Conservation (phyloP, 2,113 vertebrate genomes). For the Fregetta grallaria region DNA sequence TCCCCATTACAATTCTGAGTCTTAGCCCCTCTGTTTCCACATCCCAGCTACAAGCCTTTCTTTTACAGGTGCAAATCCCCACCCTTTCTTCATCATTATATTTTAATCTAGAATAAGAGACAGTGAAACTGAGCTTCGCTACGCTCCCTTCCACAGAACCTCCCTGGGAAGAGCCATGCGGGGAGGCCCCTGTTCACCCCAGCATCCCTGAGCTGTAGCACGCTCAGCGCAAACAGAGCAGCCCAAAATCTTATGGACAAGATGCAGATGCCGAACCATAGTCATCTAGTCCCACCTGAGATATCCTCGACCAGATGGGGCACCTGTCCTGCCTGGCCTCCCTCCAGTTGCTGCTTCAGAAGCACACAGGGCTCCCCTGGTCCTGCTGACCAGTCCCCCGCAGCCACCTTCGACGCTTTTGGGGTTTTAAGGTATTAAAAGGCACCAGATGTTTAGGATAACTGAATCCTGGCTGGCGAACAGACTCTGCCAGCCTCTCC, state of each 20-base stretch:
- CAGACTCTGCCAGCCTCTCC: not conserved
- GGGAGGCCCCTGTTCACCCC: not conserved
- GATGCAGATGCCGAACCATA: not conserved
- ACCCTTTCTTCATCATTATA: not conserved
- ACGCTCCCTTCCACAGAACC: not conserved
- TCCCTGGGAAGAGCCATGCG: not conserved
- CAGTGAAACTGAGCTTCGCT: not conserved
- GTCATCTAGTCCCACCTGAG: not conserved
- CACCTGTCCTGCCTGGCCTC: not conserved
- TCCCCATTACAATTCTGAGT: not conserved
- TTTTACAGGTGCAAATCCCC: not conserved
- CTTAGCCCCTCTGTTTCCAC: not conserved
- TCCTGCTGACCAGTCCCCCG: too few species aligned
- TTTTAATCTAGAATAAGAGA: not conserved
- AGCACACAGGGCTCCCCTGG: rapidly evolving
- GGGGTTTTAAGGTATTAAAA: not conserved
- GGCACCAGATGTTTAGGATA: not conserved
- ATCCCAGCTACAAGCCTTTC: not conserved
- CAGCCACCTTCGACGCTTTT: rapidly evolving
- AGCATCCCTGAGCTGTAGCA: not conserved
- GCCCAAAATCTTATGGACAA: not conserved
- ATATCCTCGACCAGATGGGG: too few species aligned
- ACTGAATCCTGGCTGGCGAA: too few species aligned
- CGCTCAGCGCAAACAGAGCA: not conserved
- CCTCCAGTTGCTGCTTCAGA: not conserved